phyloP scores from a whole-genome alignment of 1,140 invertebrate genomes.

The Saccostrea echinata region DNA sequence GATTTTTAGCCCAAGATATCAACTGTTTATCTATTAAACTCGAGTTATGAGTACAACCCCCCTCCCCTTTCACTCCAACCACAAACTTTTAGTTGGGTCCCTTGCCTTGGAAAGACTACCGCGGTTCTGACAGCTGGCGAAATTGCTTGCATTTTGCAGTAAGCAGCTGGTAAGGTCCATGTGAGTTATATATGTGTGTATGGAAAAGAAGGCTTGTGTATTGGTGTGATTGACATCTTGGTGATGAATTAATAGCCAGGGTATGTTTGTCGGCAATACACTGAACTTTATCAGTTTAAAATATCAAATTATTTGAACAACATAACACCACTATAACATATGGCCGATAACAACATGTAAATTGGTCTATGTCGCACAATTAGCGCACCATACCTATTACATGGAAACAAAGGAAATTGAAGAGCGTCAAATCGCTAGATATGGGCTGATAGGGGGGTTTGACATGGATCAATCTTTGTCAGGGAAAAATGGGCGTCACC shows the following conservation, averaged over 20 bases:
- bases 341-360: not conserved
- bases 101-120: too few relatives aligned
- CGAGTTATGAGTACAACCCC: too few relatives aligned
- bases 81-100: too few relatives aligned
- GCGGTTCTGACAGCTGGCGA: too few relatives aligned
- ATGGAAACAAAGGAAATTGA: slow-evolving; percentile 21
- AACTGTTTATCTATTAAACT: too few relatives aligned
- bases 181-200: not conserved
- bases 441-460: not conserved
- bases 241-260: not conserved
- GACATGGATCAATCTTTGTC: slow-evolving; percentile 18
- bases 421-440: slow-evolving; percentile 33
- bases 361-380: slow-evolving; percentile 4
- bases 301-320: slow-evolving; percentile 36
- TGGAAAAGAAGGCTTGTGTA: not conserved
- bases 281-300: slow-evolving; percentile 22
- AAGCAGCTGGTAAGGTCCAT: not conserved
- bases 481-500: not conserved
- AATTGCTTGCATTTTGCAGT: too few relatives aligned
- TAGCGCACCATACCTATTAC: not conserved
- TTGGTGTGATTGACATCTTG: slow-evolving; percentile 3
- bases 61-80: too few relatives aligned
- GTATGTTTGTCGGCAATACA: not conserved
- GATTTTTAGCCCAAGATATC: too few relatives aligned
- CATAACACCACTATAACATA: not conserved